Evolutionary conservation across 2,113 vertebrate genomes (phyloP).

Genomic region (Phyllostomus discolor): DNA sequence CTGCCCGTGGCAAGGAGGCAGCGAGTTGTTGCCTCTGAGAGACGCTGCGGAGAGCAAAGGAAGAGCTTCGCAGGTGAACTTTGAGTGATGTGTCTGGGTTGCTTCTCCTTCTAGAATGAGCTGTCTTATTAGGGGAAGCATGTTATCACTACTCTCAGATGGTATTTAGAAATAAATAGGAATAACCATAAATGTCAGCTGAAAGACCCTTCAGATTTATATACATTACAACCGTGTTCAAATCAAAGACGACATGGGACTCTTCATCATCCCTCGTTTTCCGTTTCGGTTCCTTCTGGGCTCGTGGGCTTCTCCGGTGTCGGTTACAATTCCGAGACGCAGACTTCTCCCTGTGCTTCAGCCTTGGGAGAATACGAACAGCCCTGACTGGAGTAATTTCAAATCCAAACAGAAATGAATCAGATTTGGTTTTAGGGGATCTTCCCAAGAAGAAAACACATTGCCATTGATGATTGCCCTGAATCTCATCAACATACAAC

Average conservation of each 20-base stretch:
- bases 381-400: neutral
- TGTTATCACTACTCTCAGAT: neutral
- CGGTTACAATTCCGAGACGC: neutral
- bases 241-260: neutral
- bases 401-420: slow-evolving; percentile 17
- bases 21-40: neutral
- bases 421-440: slow-evolving; percentile 5
- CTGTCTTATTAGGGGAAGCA: neutral
- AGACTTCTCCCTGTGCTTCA: neutral
- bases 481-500: slow-evolving; percentile 55
- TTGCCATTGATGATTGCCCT: neutral
- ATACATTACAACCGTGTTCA: neutral
- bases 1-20: neutral
- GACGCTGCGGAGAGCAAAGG: neutral
- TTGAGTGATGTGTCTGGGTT: neutral
- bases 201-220: neutral
- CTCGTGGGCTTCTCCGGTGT: neutral
- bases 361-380: neutral
- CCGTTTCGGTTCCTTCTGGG: neutral
- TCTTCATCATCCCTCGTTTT: neutral
- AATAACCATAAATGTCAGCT: neutral
- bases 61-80: neutral
- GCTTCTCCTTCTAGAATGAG: neutral
- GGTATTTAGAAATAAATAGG: neutral
- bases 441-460: slow-evolving; percentile 11